These are phyloP conservation scores for Xiphorhynchus elegans DNA, from an alignment of 2,113 vertebrate species.

Conservation along the genomic window DNA sequence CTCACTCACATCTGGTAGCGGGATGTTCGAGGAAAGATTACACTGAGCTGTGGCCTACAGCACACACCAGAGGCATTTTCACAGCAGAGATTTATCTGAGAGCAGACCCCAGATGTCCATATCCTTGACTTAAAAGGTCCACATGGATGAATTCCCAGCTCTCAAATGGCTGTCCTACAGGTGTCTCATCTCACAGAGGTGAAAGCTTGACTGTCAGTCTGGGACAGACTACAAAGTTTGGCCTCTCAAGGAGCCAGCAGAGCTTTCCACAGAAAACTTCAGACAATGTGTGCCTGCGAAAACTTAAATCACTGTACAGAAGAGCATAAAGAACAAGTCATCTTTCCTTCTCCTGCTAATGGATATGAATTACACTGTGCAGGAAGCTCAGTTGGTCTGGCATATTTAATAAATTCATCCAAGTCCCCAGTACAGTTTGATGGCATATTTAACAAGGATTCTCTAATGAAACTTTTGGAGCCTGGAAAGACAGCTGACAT, in stretches of 20 bases:
- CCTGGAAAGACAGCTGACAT: background rate
- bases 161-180: conserved; percentile 1
- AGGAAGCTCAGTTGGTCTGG: background rate
- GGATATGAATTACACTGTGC: background rate
- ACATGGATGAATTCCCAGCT: conserved; percentile 15
- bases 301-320: background rate
- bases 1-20: background rate
- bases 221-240: background rate
- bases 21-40: background rate
- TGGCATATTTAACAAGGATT: background rate
- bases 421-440: background rate
- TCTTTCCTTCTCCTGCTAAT: background rate
- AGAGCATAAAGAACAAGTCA: background rate
- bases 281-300: background rate
- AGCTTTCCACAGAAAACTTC: background rate
- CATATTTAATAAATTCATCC: background rate
- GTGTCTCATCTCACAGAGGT: conserved; percentile 23
- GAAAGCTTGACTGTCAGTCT: conserved; percentile 1
- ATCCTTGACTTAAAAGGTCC: conserved; percentile 36
- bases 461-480: background rate
- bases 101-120: background rate
- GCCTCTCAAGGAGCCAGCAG: background rate
- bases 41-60: background rate
- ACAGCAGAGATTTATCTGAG: conserved; percentile 13
- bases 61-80: background rate